phyloP scores from a whole-genome alignment of 2,113 vertebrate species.

The Merops nubicus region DNA sequence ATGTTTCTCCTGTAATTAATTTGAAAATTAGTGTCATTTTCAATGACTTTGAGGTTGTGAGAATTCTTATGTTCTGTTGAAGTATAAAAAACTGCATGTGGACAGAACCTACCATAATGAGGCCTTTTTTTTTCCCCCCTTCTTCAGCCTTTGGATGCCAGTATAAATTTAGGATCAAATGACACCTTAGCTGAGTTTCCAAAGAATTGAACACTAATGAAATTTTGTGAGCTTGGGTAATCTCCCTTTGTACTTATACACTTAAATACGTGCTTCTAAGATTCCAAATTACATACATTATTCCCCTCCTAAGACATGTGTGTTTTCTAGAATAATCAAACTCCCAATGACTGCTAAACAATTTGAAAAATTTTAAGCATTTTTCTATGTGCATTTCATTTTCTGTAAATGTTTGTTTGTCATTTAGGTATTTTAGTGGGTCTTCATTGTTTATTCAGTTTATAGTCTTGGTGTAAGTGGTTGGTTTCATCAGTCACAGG shows the following conservation, averaged over 20 bases:
- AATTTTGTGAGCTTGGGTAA: background rate
- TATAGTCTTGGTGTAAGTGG: background rate
- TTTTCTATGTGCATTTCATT: background rate
- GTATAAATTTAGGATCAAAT: background rate
- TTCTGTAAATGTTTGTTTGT: background rate
- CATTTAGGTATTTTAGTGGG: background rate
- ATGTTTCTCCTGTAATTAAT: background rate
- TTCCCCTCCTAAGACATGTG: background rate
- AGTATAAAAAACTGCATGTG: background rate
- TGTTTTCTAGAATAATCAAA: background rate
- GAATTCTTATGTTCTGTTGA: background rate
- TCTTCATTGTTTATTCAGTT: background rate
- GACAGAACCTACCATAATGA: background rate
- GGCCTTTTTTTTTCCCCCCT: background rate
- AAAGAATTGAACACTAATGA: background rate
- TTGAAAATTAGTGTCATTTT: conserved; percentile 6
- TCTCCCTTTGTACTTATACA: background rate
- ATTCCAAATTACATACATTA: background rate
- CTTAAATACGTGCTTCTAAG: background rate
- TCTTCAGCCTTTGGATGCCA: background rate
- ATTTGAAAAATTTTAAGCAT: background rate
- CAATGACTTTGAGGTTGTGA: background rate
- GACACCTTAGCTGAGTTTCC: background rate
- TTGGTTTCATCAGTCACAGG: background rate
- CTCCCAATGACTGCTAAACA: background rate